A percentile compares a stretch with the other conserved stretches of the same genome.
Conservation (phyloP, 2,888 invertebrate genomes). For the Fragum whitleyi region DNA sequence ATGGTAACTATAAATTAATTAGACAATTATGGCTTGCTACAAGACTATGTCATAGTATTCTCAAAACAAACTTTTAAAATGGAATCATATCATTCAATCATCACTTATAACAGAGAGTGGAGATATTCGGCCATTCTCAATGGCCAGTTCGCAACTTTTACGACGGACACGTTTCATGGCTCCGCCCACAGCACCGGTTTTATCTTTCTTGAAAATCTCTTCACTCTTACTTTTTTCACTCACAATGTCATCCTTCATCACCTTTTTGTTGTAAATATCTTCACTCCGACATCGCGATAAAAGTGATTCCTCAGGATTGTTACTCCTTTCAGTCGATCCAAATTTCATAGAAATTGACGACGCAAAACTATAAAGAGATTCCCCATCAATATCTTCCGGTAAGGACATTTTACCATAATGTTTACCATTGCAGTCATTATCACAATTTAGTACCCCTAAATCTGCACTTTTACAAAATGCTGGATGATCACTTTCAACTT, state of each 20-base stretch:
- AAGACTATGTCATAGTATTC: neutral
- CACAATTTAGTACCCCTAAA: constrained; percentile 16
- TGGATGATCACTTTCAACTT: constrained; percentile 79
- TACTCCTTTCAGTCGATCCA: constrained; percentile 19
- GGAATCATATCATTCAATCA: neutral
- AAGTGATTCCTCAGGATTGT: constrained; percentile 26
- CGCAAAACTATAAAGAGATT: constrained; percentile 39
- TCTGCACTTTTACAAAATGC: constrained; percentile 17
- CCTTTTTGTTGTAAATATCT: constrained; percentile 45
- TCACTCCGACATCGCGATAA: constrained; percentile 55
- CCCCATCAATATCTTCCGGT: constrained; percentile 29
- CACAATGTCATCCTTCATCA: constrained; percentile 35
- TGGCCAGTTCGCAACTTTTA: constrained; percentile 77
- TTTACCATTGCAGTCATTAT: constrained; percentile 5
- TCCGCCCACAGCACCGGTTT: constrained; percentile 40
- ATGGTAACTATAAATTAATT: no score
- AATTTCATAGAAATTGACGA: constrained; percentile 53
- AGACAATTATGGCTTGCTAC: no score
- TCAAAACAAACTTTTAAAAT: no score
- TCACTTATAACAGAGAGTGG: constrained; percentile 50
- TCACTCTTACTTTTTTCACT: constrained; percentile 67
- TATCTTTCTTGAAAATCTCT: constrained; percentile 63
- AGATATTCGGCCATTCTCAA: constrained; percentile 75
- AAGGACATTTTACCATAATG: constrained; percentile 27
- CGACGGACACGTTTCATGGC: constrained; percentile 63